Evolutionary conservation across 1,140 invertebrate genomes (phyloP).

Genomic region (Diorhabda elongata): DNA sequence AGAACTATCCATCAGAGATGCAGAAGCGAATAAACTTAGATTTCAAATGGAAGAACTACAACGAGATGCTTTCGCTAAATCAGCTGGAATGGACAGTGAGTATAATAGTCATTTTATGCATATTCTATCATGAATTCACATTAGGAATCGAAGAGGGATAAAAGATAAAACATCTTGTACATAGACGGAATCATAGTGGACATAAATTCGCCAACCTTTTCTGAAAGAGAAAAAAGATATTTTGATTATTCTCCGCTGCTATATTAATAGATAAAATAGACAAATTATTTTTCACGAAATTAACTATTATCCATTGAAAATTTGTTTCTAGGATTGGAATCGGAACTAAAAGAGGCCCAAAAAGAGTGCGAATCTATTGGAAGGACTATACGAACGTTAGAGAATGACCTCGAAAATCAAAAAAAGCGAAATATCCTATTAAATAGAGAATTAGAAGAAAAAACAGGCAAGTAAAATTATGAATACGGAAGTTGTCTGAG

Average conservation of each 20-base stretch:
- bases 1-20: constrained; percentile 49
- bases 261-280: too few species aligned
- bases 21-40: constrained; percentile 51
- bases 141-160: too few species aligned
- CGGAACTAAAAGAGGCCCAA: constrained; percentile 53
- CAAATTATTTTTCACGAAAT: background rate
- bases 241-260: too few species aligned
- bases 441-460: constrained; percentile 49
- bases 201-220: too few species aligned
- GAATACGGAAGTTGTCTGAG: background rate
- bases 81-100: constrained; percentile 56
- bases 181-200: too few species aligned
- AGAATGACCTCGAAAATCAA: constrained; percentile 52
- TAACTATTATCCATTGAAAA: background rate
- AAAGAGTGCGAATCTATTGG: constrained; percentile 55
- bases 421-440: constrained; percentile 52
- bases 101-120: constrained; percentile 10
- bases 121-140: too few species aligned
- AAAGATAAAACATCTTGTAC: too few species aligned
- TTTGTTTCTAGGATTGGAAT: constrained; percentile 50
- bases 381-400: constrained; percentile 51
- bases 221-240: too few species aligned
- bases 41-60: constrained; percentile 54
- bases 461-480: constrained; percentile 47
- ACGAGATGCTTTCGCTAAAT: constrained; percentile 52